These are phyloP conservation scores for Neoscelio sp. DNA, from an alignment of 2,888 invertebrate genomes.

Conservation along the genomic window DNA sequence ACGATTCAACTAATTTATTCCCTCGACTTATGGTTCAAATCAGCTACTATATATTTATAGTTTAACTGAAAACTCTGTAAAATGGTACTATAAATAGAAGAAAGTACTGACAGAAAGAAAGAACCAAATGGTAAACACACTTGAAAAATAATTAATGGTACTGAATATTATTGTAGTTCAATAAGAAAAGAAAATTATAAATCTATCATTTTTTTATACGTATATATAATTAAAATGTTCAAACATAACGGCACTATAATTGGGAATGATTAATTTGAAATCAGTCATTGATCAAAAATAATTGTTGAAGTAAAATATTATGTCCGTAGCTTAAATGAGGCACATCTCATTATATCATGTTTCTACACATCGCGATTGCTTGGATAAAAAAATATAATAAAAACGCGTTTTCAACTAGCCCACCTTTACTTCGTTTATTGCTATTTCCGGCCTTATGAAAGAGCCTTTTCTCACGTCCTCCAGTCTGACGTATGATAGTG, in stretches of 20 bases:
- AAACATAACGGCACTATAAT: not conserved
- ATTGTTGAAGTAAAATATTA: not conserved
- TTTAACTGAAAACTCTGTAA: conserved; percentile 22
- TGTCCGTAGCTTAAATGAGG: not conserved
- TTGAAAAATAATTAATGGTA: conserved; percentile 12
- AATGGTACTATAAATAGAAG: not conserved
- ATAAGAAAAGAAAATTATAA: not conserved
- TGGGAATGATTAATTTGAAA: conserved; percentile 2
- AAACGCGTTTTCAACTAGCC: conserved; percentile 3
- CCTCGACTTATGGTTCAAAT: conserved; percentile 10
- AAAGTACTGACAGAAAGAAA: conserved; percentile 9
- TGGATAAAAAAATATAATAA: conserved; percentile 12
- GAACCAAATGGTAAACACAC: conserved; percentile 26
- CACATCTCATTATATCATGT: conserved; percentile 32
- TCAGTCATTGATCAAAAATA: conserved; percentile 26
- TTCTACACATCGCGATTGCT: conserved; percentile 19
- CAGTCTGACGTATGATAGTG: conserved; percentile 9
- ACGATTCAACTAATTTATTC: conserved; percentile 14
- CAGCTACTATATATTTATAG: conserved; percentile 43
- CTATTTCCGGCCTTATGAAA: conserved; percentile 30
- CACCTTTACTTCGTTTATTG: conserved; percentile 23
- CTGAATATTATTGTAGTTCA: not conserved
- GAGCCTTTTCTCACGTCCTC: conserved; percentile 28
- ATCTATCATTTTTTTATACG: not conserved
- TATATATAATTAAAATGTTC: conserved; percentile 2